Evolutionary conservation across 2,113 vertebrate species (phyloP).

Genomic region (Prionailurus bengalensis): DNA sequence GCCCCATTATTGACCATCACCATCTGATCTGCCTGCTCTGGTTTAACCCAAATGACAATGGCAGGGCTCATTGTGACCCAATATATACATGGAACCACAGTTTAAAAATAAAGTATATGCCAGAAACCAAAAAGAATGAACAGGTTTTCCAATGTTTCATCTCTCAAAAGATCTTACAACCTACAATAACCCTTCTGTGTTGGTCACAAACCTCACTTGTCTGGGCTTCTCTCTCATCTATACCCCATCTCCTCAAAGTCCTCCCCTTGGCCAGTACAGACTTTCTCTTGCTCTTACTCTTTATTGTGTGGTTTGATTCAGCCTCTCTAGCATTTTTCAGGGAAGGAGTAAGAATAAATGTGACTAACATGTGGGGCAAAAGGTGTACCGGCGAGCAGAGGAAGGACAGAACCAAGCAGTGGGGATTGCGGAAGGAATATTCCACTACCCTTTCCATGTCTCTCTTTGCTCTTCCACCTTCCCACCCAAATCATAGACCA

Average conservation of each 20-base stretch:
- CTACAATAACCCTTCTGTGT: neutral
- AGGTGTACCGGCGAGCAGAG: neutral
- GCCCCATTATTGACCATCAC: neutral
- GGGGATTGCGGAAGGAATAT: neutral
- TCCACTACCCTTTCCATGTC: neutral
- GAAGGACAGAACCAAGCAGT: neutral
- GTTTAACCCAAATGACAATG: slow-evolving; percentile 11
- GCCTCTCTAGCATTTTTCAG: slow-evolving; percentile 11
- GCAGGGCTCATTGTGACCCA: neutral
- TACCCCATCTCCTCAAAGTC: neutral
- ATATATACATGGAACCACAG: neutral
- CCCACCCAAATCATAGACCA: neutral
- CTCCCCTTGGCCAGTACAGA: neutral
- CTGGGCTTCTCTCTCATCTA: neutral
- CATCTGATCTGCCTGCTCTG: neutral
- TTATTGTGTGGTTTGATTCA: neutral
- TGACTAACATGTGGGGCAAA: neutral
- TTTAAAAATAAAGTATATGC: neutral
- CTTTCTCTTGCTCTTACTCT: neutral
- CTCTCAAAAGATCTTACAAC: neutral
- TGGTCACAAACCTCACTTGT: neutral
- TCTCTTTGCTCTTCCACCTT: neutral
- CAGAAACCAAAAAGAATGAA: neutral
- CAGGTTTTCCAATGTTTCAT: neutral
- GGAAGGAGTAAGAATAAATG: neutral